A percentile compares a stretch with the other conserved stretches of the same genome.
phyloP scores from a whole-genome alignment of 2,797 vertebrate species.

The Myotis planiceps region DNA sequence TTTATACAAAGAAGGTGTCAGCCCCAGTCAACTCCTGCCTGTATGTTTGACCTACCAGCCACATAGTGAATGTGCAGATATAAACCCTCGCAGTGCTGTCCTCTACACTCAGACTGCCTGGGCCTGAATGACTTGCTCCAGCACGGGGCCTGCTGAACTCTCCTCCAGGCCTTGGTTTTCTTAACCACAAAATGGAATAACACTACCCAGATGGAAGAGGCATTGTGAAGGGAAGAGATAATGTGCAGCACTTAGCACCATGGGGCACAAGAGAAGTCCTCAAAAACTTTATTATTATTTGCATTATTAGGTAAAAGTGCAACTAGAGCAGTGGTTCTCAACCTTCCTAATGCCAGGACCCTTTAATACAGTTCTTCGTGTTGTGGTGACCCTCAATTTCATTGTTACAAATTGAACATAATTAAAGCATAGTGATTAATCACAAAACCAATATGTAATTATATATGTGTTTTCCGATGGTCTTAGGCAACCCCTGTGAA shows the following conservation, averaged over 20 bases:
- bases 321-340: no score
- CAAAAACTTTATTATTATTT: neutral
- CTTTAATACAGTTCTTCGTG: no score
- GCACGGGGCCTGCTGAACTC: neutral
- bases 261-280: neutral
- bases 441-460: no score
- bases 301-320: neutral
- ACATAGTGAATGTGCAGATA: neutral
- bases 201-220: neutral
- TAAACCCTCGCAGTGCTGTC: neutral
- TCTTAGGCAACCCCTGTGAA: no score
- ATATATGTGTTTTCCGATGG: no score
- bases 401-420: no score
- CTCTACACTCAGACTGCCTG: neutral
- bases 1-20: conserved; percentile 35
- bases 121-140: neutral
- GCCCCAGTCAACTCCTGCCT: neutral
- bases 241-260: neutral
- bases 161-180: neutral
- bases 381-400: no score
- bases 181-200: neutral
- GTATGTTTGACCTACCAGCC: neutral
- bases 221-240: neutral
- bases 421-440: no score
- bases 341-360: no score